A percentile compares a stretch with the other conserved stretches of the same genome.
Evolutionary conservation across 2,113 vertebrate species (phyloP).

Genomic region (Albula glossodonta): DNA sequence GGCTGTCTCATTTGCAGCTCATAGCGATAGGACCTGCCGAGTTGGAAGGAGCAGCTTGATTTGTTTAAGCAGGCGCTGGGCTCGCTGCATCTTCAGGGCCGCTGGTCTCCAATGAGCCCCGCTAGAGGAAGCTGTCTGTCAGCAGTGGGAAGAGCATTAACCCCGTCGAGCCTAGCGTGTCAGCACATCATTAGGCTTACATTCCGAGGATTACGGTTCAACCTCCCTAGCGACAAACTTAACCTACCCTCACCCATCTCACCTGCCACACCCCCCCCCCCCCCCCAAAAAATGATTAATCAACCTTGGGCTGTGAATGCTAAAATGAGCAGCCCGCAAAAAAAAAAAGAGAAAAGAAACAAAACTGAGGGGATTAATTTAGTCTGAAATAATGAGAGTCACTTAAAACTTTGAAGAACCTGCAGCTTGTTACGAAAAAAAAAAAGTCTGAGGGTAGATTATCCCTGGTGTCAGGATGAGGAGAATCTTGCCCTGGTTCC

Average conservation of each 20-base stretch:
- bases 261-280: too few species aligned
- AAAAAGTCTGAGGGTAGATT: neutral
- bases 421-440: neutral
- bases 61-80: neutral
- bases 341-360: neutral
- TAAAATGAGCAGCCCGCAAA: neutral
- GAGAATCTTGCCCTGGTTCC: neutral
- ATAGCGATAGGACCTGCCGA: neutral
- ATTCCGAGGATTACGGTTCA: neutral
- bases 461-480: neutral
- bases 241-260: neutral
- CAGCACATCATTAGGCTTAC: slow-evolving; percentile 2
- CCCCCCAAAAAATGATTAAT: neutral
- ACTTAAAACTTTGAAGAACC: neutral
- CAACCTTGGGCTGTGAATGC: neutral
- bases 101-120: neutral
- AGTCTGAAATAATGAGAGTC: neutral
- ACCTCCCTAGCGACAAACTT: neutral
- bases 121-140: neutral
- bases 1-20: neutral
- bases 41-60: neutral
- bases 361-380: neutral
- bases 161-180: neutral
- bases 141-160: neutral
- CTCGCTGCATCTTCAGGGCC: neutral